Percentiles rank a stretch among this genome's conserved stretches.
phyloP scores from a whole-genome alignment of 2,797 vertebrate genomes.

The Anolis apletophallus region DNA sequence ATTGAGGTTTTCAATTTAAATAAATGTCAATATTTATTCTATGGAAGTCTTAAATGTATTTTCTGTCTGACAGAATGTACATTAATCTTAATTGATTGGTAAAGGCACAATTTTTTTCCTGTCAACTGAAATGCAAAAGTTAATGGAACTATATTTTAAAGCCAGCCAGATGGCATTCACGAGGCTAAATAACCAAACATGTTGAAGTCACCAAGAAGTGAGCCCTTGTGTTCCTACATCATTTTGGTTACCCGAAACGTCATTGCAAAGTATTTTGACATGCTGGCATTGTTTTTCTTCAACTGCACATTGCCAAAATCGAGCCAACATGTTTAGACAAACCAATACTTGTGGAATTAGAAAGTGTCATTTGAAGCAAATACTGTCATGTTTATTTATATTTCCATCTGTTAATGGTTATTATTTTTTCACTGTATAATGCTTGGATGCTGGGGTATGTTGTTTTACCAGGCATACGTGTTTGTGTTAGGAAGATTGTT shows the following conservation, averaged over 20 bases:
- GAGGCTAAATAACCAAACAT: background rate
- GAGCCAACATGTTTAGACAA: background rate
- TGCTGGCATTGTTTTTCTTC: background rate
- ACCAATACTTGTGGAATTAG: background rate
- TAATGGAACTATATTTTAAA: background rate
- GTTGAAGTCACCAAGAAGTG: background rate
- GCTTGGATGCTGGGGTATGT: background rate
- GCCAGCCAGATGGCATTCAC: background rate
- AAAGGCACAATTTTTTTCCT: background rate
- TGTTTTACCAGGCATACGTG: slow-evolving; percentile 16
- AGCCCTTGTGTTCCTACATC: background rate
- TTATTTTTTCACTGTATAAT: background rate
- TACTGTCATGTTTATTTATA: slow-evolving; percentile 5
- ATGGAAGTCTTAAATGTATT: background rate
- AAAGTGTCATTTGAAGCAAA: background rate
- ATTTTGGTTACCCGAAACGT: background rate
- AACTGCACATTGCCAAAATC: background rate
- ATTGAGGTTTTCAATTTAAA: background rate
- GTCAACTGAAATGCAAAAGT: background rate
- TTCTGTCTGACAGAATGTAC: background rate
- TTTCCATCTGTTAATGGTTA: background rate
- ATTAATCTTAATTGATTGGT: background rate
- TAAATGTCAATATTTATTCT: slow-evolving; percentile 22
- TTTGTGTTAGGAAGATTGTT: background rate
- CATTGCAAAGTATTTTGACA: background rate